Conservation (phyloP, 2,888 invertebrate species). For the Acanthacorydalis orientalis region DNA sequence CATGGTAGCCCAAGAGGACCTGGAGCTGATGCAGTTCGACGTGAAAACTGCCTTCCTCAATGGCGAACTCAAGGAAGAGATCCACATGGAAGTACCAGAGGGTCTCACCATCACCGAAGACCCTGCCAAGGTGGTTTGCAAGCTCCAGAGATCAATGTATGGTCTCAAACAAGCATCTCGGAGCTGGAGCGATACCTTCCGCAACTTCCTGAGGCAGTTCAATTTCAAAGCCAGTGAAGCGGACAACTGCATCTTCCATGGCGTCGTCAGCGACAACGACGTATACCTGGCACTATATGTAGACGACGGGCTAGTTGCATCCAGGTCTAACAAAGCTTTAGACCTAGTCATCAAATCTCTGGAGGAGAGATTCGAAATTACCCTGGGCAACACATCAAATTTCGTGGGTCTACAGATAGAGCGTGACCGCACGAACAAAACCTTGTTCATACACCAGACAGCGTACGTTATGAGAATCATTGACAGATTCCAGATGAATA, state of each 20-base stretch:
- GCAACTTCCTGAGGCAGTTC: constrained; percentile 8
- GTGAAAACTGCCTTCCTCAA: too few relatives aligned
- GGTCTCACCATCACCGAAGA: too few relatives aligned
- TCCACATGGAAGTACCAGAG: too few relatives aligned
- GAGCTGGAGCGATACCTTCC: constrained; percentile 12
- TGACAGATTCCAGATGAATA: constrained; percentile 3
- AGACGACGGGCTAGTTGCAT: constrained; percentile 11
- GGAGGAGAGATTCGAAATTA: constrained; percentile 8
- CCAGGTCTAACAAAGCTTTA: constrained; percentile 3
- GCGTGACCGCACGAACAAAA: neutral
- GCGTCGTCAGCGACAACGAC: constrained; percentile 2
- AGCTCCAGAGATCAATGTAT: constrained; percentile 8
- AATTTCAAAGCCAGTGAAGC: constrained; percentile 8
- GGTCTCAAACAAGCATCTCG: constrained; percentile 12
- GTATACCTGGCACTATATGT: constrained; percentile 11
- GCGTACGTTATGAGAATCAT: constrained; percentile 2
- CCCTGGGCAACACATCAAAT: constrained; percentile 5
- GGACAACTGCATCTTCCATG: constrained; percentile 10
- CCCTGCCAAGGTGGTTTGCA: too few relatives aligned
- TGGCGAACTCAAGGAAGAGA: too few relatives aligned
- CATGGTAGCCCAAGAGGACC: too few relatives aligned
- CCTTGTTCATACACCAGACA: constrained; percentile 2
- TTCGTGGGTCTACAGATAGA: constrained; percentile 11
- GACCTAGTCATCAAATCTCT: constrained; percentile 6
- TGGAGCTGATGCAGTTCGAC: too few relatives aligned